Evolutionary conservation across 2,888 invertebrate genomes (phyloP).

Genomic region (Caenorhabditis sp.): DNA sequence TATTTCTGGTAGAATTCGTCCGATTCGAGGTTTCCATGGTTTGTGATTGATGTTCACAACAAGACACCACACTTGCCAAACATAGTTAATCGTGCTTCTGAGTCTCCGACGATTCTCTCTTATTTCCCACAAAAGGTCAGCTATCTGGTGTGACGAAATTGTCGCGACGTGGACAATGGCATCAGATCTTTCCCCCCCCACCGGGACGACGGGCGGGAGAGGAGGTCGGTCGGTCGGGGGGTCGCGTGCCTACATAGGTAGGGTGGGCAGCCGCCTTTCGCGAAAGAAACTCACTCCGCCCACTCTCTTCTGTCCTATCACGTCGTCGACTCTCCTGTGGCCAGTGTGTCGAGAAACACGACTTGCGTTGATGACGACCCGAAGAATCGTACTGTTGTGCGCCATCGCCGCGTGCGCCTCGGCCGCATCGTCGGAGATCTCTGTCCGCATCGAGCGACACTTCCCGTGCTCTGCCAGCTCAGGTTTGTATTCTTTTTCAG

Average conservation of each 20-base stretch:
- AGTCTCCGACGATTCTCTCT: too few species aligned
- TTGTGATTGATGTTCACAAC: conserved; percentile 24
- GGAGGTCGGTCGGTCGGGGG: conserved; percentile 2
- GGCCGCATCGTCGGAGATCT: conserved; percentile 68
- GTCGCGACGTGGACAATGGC: conserved; percentile 25
- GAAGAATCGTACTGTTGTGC: conserved; percentile 49
- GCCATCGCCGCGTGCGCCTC: conserved; percentile 37
- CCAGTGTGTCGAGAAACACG: conserved; percentile 60
- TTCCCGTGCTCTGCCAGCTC: conserved; percentile 78
- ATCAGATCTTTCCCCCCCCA: not conserved
- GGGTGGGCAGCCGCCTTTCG: conserved; percentile 54
- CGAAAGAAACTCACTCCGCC: conserved; percentile 54
- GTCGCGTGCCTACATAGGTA: conserved; percentile 53
- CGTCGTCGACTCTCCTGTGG: conserved; percentile 48
- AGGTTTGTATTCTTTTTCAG: conserved; percentile 61
- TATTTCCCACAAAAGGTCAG: conserved; percentile 44
- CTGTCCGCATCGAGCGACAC: conserved; percentile 77
- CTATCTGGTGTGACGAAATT: conserved; percentile 27
- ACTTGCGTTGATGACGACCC: conserved; percentile 57
- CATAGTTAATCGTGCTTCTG: too few species aligned
- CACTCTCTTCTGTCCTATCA: conserved; percentile 48
- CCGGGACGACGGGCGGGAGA: not conserved
- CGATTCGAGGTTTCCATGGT: conserved; percentile 16
- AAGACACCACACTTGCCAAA: conserved; percentile 28
- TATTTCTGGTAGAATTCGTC: conserved; percentile 10